A percentile compares a stretch with the other conserved stretches of the same genome.
These are phyloP conservation scores for Zaprionus camerounensis DNA, from an alignment of 1,140 invertebrate species.

Conservation along the genomic window DNA sequence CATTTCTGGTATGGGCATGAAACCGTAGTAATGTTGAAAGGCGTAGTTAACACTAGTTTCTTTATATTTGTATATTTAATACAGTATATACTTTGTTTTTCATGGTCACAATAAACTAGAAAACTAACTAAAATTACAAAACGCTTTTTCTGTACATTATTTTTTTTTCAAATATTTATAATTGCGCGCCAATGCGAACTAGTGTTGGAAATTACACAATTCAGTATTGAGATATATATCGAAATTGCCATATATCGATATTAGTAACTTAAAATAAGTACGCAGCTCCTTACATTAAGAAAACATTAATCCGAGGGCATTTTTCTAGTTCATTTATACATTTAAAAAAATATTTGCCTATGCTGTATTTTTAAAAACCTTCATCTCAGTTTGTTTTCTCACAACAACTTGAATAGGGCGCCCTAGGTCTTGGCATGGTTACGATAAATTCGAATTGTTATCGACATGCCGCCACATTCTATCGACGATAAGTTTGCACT, in stretches of 20 bases:
- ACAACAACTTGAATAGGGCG: not conserved
- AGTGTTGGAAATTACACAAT: not conserved
- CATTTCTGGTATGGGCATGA: not conserved
- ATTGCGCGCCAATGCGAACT: not conserved
- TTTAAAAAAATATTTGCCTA: not conserved
- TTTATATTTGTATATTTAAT: not conserved
- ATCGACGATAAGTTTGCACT: constrained; percentile 24
- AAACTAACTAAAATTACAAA: not conserved
- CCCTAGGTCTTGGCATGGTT: not conserved
- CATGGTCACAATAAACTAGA: not conserved
- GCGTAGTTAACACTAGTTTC: not conserved
- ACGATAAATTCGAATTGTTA: not conserved
- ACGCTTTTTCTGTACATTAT: not conserved
- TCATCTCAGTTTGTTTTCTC: not conserved
- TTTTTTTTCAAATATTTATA: not conserved
- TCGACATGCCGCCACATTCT: constrained; percentile 27
- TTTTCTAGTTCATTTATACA: not conserved
- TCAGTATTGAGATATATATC: not conserved
- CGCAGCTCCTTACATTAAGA: not conserved
- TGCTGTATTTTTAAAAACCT: not conserved
- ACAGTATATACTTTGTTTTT: not conserved
- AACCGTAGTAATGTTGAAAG: not conserved
- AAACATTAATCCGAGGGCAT: not conserved
- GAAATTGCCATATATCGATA: not conserved
- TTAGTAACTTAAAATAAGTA: not conserved